phyloP scores from a whole-genome alignment of 2,797 vertebrate species.

The Gephyroberyx darwinii region DNA sequence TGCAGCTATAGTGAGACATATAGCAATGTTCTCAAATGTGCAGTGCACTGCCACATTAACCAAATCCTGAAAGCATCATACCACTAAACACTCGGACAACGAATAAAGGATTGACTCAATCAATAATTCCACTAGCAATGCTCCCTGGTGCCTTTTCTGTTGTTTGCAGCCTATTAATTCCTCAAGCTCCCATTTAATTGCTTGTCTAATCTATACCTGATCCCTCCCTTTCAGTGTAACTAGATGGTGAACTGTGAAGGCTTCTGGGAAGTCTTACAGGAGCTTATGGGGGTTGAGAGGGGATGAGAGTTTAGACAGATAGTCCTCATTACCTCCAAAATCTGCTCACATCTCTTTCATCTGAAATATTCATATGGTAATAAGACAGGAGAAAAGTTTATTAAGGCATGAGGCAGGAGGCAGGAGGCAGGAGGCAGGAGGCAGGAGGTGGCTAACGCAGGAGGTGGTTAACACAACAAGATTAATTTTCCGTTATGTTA shows the following conservation, averaged over 20 bases:
- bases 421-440: background rate
- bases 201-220: constrained; percentile 20
- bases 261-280: background rate
- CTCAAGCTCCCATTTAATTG: constrained; percentile 19
- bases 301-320: background rate
- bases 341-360: background rate
- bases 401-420: background rate
- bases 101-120: constrained; percentile 7
- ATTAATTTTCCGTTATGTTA: no score
- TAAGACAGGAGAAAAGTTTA: background rate
- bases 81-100: background rate
- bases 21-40: background rate
- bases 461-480: background rate
- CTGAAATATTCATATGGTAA: background rate
- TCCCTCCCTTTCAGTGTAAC: constrained; percentile 11
- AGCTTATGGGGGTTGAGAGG: background rate
- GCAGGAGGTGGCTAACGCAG: background rate
- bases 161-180: constrained; percentile 13
- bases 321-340: background rate
- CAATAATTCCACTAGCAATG: constrained; percentile 14
- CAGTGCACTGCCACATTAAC: background rate
- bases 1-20: background rate
- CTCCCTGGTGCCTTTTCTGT: constrained; percentile 21
- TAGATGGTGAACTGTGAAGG: constrained; percentile 13
- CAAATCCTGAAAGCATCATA: background rate